These are phyloP conservation scores for Synaphobranchus kaupii DNA, from an alignment of 2,797 vertebrate species.

Conservation along the genomic window DNA sequence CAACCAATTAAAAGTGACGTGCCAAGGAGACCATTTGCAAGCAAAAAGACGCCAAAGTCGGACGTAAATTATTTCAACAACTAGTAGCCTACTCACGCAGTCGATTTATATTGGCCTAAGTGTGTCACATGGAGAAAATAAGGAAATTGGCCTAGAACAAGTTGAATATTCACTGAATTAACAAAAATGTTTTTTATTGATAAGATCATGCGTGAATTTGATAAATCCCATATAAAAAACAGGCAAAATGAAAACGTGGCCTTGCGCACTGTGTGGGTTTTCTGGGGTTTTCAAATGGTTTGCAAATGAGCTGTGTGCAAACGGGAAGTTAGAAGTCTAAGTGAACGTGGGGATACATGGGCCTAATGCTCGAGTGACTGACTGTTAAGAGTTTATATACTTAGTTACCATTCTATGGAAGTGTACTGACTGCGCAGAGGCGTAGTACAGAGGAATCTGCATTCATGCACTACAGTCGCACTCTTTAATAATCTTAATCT, in stretches of 20 bases:
- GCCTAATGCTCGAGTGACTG: neutral
- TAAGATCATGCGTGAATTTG: neutral
- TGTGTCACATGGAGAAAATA: neutral
- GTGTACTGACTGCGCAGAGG: too few species aligned
- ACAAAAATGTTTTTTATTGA: neutral
- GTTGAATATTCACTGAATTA: neutral
- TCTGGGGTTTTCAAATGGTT: neutral
- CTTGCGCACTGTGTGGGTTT: neutral
- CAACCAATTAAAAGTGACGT: constrained; percentile 63
- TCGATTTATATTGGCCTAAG: neutral
- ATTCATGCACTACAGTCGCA: too few species aligned
- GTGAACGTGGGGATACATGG: neutral
- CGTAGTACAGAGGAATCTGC: too few species aligned
- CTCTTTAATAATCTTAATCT: too few species aligned
- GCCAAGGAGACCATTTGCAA: neutral
- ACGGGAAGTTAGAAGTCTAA: neutral
- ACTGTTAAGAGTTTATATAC: neutral
- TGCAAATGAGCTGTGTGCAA: neutral
- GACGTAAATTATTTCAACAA: neutral
- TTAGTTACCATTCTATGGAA: too few species aligned
- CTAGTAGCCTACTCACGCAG: too few species aligned
- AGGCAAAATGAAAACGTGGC: neutral
- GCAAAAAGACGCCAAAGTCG: too few species aligned
- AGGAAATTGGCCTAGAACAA: neutral
- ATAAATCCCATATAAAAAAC: neutral